Base-by-base conservation (phyloP, 2,888 invertebrate species). In the Danaus chrysippus region DNA sequence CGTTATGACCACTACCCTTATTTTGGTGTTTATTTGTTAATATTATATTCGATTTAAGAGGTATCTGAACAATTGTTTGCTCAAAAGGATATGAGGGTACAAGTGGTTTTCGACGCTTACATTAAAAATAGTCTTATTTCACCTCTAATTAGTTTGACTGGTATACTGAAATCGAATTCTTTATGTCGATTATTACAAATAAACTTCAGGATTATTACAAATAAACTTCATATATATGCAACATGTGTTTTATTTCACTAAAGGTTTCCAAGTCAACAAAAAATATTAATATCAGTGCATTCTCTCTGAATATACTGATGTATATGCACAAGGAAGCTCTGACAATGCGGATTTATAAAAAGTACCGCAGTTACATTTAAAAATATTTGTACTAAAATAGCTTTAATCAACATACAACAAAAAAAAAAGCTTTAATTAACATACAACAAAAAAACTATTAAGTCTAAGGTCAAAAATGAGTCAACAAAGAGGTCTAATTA, bases 241-340 rank as follows among this genome's bases (percentile, higher is more conserved):
- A 34, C 23, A 34, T 34, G 23, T 34, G 23, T 34, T 34, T 17
- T 17, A 17, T 49, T 49, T 46, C 3, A 13, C 15, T n/a, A 1
- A 17, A 17, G 13, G 17, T 49, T 49, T 41, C 41, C n/a, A 62
- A 63, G 58, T 59, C 15, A 63, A 59, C 60, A 61, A 54, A 67
- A 59, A 49, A 59, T 44, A 53, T 13, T 43, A 44, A 17, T 60
- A 52, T 3, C 76, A 77, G 78, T 71, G 75, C 86, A 74, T 87
- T 87, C 76, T 78, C 90, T 90, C 88, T 87, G 85, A 81, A 84
- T 90, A 88, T 87, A 88, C 76, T 67, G 13, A 1, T 64, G 76
- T 87, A 88, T 89, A 89, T 74, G 69, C 86, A 84, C 88, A 90
- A 90, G 89, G 75, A 88, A 90, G 87, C 79, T 81, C 77, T 66